phyloP scores from a whole-genome alignment of 2,888 invertebrate species.

The Epinotia ramella region DNA sequence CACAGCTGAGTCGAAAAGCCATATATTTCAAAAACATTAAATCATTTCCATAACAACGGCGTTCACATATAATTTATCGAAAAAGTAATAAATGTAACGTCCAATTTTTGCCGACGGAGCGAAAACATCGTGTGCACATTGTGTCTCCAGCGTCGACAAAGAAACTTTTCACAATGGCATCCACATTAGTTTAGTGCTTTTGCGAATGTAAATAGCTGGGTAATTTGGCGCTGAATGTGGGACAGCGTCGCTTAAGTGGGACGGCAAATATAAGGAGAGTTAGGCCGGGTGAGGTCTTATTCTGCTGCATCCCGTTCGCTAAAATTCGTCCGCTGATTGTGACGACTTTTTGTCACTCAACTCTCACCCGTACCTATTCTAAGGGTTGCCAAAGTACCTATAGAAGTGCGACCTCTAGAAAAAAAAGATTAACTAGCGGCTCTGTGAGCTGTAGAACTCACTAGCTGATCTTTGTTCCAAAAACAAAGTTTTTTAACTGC shows the following conservation, averaged over 20 bases:
- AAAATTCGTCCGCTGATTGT: no score
- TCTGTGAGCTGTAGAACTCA: no score
- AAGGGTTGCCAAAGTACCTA: no score
- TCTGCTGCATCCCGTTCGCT: background rate
- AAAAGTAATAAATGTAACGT: constrained; percentile 34
- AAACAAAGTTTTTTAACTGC: no score
- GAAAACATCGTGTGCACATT: constrained; percentile 22
- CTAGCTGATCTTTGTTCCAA: no score
- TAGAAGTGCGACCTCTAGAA: no score
- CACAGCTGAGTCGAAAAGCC: constrained; percentile 18
- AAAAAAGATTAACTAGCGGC: no score
- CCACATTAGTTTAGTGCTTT: constrained; percentile 39
- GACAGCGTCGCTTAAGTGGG: constrained; percentile 1
- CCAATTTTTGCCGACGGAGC: constrained; percentile 35
- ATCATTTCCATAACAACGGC: constrained; percentile 35
- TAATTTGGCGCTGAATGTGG: constrained; percentile 35
- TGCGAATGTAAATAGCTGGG: constrained; percentile 39
- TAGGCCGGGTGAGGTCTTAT: background rate
- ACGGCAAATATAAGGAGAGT: constrained; percentile 16
- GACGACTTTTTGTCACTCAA: no score
- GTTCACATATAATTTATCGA: constrained; percentile 39
- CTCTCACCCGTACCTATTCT: no score
- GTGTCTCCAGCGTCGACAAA: constrained; percentile 32
- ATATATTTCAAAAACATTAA: constrained; percentile 35
- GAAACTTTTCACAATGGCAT: constrained; percentile 43